phyloP scores from a whole-genome alignment of 2,113 vertebrate species.

The Turnix velox region DNA sequence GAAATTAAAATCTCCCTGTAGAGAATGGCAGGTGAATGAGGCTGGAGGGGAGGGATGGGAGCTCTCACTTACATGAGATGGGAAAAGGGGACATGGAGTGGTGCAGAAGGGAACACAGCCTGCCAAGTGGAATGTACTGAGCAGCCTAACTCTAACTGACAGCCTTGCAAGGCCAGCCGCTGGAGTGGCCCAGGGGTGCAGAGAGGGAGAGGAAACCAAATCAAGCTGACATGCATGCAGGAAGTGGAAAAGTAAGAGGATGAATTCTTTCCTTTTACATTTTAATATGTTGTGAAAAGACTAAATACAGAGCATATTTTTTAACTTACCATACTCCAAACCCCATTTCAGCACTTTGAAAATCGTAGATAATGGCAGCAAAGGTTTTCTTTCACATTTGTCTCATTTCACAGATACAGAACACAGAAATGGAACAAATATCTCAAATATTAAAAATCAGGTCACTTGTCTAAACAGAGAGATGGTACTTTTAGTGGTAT shows the following conservation, averaged over 20 bases:
- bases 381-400: background rate
- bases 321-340: background rate
- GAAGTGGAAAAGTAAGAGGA: background rate
- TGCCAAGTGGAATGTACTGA: background rate
- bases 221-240: background rate
- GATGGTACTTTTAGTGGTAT: background rate
- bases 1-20: background rate
- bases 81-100: background rate
- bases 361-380: background rate
- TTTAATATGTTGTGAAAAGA: background rate
- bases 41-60: background rate
- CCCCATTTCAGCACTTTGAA: background rate
- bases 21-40: background rate
- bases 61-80: background rate
- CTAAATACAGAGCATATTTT: background rate
- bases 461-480: background rate
- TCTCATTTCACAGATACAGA: background rate
- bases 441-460: background rate
- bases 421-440: background rate
- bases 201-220: background rate
- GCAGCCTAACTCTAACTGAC: constrained; percentile 15
- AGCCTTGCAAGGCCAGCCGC: background rate
- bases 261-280: background rate
- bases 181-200: background rate
- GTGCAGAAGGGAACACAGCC: background rate